A percentile compares a stretch with the other conserved stretches of the same genome.
phyloP scores from a whole-genome alignment of 2,888 invertebrate species.

The Tetropium fuscum region DNA sequence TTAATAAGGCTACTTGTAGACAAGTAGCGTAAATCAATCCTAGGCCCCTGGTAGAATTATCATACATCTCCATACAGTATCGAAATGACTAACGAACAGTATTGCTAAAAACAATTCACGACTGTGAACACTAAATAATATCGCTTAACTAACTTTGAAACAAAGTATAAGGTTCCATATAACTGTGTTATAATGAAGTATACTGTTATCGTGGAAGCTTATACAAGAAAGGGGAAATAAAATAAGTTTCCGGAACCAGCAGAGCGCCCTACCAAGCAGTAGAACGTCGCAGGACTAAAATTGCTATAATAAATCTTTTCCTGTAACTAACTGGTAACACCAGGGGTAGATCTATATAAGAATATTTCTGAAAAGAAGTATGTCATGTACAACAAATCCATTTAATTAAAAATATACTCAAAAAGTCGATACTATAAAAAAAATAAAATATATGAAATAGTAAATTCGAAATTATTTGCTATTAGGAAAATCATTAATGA shows the following conservation, averaged over 20 bases:
- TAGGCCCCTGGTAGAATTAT: too few relatives aligned
- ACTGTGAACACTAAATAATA: conserved; percentile 3
- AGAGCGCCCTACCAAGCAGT: conserved; percentile 22
- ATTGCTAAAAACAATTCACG: too few relatives aligned
- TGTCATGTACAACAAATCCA: too few relatives aligned
- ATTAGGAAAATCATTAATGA: too few relatives aligned
- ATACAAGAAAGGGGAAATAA: conserved; percentile 28
- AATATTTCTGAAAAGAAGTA: conserved; percentile 11
- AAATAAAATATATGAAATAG: too few relatives aligned
- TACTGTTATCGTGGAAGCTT: conserved; percentile 23
- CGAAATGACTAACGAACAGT: too few relatives aligned
- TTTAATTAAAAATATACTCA: too few relatives aligned
- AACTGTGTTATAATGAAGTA: conserved; percentile 23
- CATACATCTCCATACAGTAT: too few relatives aligned
- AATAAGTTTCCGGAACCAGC: conserved; percentile 28
- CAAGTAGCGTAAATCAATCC: too few relatives aligned
- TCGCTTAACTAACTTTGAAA: conserved; percentile 24
- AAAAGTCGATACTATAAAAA: too few relatives aligned
- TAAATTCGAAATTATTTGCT: too few relatives aligned
- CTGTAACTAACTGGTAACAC: conserved; percentile 25
- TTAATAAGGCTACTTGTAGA: too few relatives aligned
- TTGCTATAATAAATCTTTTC: conserved; percentile 24
- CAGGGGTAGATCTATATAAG: conserved; percentile 13
- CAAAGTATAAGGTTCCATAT: conserved; percentile 18
- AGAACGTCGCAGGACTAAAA: conserved; percentile 23